Base-by-base conservation (phyloP, 2,888 invertebrate genomes). In the Drosophila melanocephala region DNA sequence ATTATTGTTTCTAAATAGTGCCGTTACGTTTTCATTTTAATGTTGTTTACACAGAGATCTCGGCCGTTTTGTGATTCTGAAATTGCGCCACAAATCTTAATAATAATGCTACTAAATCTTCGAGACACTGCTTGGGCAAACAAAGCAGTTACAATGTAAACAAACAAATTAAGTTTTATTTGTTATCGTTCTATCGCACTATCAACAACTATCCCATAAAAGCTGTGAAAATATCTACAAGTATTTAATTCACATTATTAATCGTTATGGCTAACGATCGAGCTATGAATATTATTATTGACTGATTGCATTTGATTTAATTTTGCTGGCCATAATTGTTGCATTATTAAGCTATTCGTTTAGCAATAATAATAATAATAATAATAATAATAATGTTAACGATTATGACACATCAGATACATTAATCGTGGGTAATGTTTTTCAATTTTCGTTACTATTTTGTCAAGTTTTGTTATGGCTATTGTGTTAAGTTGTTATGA, bases 401-500 rank as follows among this genome's bases (percentile, higher is more conserved):
- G 58, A 70, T 52, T 52, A 42, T 37, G 52, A 58, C 30, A 58
- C 47, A 47, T 55, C 47, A 35, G 28, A 59, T 64, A 33, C 10
- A 69, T 69, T 69, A 44, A 26, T 35, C 28, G 19, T 42, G 14
- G n/a, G 19, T 33, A 71, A 72, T 72, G 57, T 19, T 39, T 6
- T 19, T 35, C 14, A 53, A 61, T 26, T 58, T 64, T 64, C 39
- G 57, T 50, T 28, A 55, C 53, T 33, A 61, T 74, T 59, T 50
- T 52, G 57, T 50, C 33, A 58, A 70, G 65, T 59, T 75, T 39
- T 47, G 22, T 51, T 42, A 64, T 72, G 26, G 32, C 22, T 53
- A 57, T 60, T 56, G 52, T 47, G 52, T 51, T 53, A 37, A 75
- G 76, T 61, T 56, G 60, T 60, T 64, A 80, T 68, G 51, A 69